Base-by-base conservation (phyloP, 2,888 invertebrate genomes). In the Leptinotarsa tumamoca region DNA sequence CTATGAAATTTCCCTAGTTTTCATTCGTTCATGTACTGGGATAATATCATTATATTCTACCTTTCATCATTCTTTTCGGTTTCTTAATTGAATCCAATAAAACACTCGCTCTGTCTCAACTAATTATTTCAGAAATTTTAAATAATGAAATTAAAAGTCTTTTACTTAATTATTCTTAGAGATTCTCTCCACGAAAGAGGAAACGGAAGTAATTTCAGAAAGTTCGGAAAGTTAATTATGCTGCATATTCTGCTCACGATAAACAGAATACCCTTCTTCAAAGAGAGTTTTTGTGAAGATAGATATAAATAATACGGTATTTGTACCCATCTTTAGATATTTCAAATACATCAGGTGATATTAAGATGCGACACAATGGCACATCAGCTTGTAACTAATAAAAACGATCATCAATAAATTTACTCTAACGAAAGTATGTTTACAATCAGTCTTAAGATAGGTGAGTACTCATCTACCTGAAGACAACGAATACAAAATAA, bases 61-160 rank as follows among this genome's bases (percentile, higher is more conserved):
- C 33, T 33, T 17, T 43, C 43, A 43, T 43, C 15, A 14, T 21
- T 33, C 33, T 63, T 63, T 63, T 33, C n/a, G 63, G 17, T 63
- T 58, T 63, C n/a, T n/a, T 33, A 33, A 43, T n/a, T n/a, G 33
- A 63, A 63, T 58, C 58, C 58, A 58, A 21, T 58, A 58, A 58
- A 58, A 58, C 27, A n/a, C 63, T 17, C 63, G 10, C 58, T 23
- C 58, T 58, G 15, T 5, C 43, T 43, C 33, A 63, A 63, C 33
- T 63, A 33, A 63, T 63, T 58, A 58, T 21, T 63, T 63, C 63
- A n/a, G n/a, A 63, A 43, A 63, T 33, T 27, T 5, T 2, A 18
- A 43, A 63, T 63, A 63, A 63, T 63, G 43, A n/a, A 27, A 63
- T 63, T 63, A 63, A 43, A 43, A 63, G 63, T 33, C 58, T 33